A percentile compares a stretch with the other conserved stretches of the same genome.
These are phyloP conservation scores for Vombatus ursinus DNA, from an alignment of 2,113 vertebrate species.

Conservation along the genomic window DNA sequence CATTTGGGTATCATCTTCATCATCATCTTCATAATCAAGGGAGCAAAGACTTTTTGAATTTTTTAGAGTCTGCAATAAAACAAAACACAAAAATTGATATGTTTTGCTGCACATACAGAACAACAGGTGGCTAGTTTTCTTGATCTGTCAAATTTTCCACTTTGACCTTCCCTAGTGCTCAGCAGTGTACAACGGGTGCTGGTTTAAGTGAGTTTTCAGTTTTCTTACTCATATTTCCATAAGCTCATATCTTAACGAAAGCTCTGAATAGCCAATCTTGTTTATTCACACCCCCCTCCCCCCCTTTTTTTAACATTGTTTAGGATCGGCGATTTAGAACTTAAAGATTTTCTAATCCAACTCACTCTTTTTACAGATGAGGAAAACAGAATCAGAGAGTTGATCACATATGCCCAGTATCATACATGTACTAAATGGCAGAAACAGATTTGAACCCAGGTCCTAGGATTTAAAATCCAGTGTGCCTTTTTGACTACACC, in stretches of 20 bases:
- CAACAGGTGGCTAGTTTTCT: not conserved
- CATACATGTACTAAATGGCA: not conserved
- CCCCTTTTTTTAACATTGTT: not conserved
- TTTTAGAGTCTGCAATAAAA: conserved; percentile 85
- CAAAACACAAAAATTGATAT: not conserved
- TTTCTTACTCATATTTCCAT: not conserved
- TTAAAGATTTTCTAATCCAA: not conserved
- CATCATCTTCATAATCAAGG: conserved; percentile 82
- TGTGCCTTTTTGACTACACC: not conserved
- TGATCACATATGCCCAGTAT: not conserved
- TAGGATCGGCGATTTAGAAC: not conserved
- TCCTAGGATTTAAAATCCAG: not conserved
- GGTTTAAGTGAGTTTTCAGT: not conserved
- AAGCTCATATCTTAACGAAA: not conserved
- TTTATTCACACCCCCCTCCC: not conserved
- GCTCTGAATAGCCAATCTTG: not conserved
- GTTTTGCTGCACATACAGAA: not conserved
- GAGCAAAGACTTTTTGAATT: conserved; percentile 88
- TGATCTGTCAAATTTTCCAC: not conserved
- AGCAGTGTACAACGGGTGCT: not conserved
- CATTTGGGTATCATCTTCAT: conserved; percentile 81
- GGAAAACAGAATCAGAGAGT: not conserved
- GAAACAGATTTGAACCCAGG: not conserved
- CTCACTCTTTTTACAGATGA: not conserved
- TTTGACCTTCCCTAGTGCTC: not conserved